Evolutionary conservation across 2,113 vertebrate species (phyloP).

Genomic region (Dunckerocampus dactyliophorus): DNA sequence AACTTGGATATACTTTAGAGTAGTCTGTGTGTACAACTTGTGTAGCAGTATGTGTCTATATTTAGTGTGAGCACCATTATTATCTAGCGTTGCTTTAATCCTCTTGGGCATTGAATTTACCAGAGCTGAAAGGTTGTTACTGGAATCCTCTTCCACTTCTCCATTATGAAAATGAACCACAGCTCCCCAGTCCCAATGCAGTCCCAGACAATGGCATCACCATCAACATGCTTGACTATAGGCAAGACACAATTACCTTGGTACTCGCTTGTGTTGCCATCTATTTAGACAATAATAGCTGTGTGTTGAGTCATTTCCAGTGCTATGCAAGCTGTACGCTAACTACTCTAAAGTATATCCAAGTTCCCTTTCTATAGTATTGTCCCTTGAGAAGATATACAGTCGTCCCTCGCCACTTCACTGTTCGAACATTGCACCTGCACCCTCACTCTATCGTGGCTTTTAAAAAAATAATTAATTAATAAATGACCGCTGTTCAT

Average conservation of each 20-base stretch:
- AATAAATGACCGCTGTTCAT: no score
- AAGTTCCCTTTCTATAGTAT: no score
- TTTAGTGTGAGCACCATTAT: background rate
- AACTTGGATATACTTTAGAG: background rate
- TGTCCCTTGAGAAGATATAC: no score
- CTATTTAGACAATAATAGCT: no score
- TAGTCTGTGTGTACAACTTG: background rate
- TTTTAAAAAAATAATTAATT: no score
- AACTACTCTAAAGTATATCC: no score
- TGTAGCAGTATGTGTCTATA: background rate
- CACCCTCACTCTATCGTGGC: no score
- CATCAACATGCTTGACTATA: background rate
- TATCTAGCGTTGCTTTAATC: background rate
- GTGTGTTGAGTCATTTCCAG: no score
- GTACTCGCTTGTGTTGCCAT: background rate
- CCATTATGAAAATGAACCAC: background rate
- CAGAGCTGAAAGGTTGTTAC: background rate
- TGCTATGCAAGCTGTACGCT: no score
- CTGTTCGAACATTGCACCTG: no score
- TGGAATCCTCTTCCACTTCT: no score
- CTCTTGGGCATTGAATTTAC: background rate
- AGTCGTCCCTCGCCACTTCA: no score
- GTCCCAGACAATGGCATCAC: background rate
- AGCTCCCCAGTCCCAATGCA: background rate
- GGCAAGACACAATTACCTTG: background rate